Evolutionary conservation across 2,888 invertebrate species (phyloP), one percentile per base, ranked within the genome.

Genomic region (Zaprionus lineosus): DNA sequence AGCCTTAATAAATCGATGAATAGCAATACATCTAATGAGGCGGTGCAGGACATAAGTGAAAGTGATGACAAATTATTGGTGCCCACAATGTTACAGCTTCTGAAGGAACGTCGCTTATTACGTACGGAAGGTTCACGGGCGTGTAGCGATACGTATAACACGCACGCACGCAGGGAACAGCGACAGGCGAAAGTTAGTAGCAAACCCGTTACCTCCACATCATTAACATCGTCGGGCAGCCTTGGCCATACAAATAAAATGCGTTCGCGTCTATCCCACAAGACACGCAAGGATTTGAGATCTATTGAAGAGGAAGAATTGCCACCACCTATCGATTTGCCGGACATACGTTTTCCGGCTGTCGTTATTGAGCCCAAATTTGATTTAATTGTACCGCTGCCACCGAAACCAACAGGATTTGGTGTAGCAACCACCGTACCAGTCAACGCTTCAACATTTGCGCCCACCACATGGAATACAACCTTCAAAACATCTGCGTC

Each of bases 41-140:
- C 8, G 4, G 51, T 55, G 0, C 3, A 29, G 15, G 41, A 55
- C 39, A 7, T 4, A 19, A 36, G n/a, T 3, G 19, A 16, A 34
- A 28, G 41, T 64, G 47, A 82, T 72, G 14, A 71, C 21, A 93
- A 92, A 74, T 88, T 93, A 8, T 91, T 92, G 62, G 92, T 94
- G 39, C 94, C 94, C 3, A 92, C 92, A 2, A 92, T 93, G 77
- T 91, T 93, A 2, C 93, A 93, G 73, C 89, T 94, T 55, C 84
- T 94, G 28, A 91, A 91, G 56, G 86, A 93, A 43, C 93, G 93
- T 69, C 92, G 92, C 60, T 90, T 91, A 52, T 87, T 93, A 47
- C 93, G 93, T 74, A n/a, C n/a, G n/a, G n/a, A n/a, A n/a, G n/a
- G n/a, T n/a, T n/a, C n/a, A n/a, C n/a, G n/a, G n/a, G n/a, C n/a